Percentiles rank a stretch among this genome's conserved stretches.
These are phyloP conservation scores for Ephydatia muelleri DNA, from an alignment of 37 sponge, comb jelly and placozoan species.

Conservation along the genomic window DNA sequence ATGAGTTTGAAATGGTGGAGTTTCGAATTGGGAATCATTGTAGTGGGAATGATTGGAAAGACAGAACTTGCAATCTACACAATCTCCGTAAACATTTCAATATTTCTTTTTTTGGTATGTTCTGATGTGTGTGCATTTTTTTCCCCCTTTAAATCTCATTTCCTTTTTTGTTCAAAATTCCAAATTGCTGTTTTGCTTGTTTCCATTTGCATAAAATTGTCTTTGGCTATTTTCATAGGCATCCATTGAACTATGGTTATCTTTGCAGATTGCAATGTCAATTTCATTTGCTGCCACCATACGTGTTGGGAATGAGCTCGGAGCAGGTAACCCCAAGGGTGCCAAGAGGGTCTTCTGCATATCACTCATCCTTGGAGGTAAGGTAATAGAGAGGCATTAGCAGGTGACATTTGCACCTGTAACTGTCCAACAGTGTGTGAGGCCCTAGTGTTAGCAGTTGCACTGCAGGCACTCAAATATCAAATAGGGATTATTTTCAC, in stretches of 20 bases:
- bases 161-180: too few species aligned
- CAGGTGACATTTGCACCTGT: neutral
- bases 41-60: constrained; percentile 44
- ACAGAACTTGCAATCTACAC: constrained; percentile 46
- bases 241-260: too few species aligned
- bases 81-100: constrained; percentile 6
- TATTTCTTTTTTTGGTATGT: constrained; percentile 50
- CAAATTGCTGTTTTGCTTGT: too few species aligned
- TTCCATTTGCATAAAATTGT: too few species aligned
- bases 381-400: neutral
- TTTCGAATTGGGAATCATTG: constrained; percentile 52
- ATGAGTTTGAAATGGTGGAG: constrained; percentile 49
- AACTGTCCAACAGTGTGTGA: neutral
- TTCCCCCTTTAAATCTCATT: too few species aligned
- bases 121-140: neutral
- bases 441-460: neutral
- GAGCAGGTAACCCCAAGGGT: constrained; percentile 37
- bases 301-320: constrained; percentile 56
- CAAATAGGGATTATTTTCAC: constrained; percentile 7
- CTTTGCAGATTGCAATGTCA: constrained; percentile 46
- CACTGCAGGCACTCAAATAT: neutral
- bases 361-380: neutral
- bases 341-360: constrained; percentile 29
- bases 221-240: too few species aligned
- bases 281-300: constrained; percentile 31